These are phyloP conservation scores for Physella acuta DNA, from an alignment of 1,140 invertebrate genomes.

Conservation along the genomic window DNA sequence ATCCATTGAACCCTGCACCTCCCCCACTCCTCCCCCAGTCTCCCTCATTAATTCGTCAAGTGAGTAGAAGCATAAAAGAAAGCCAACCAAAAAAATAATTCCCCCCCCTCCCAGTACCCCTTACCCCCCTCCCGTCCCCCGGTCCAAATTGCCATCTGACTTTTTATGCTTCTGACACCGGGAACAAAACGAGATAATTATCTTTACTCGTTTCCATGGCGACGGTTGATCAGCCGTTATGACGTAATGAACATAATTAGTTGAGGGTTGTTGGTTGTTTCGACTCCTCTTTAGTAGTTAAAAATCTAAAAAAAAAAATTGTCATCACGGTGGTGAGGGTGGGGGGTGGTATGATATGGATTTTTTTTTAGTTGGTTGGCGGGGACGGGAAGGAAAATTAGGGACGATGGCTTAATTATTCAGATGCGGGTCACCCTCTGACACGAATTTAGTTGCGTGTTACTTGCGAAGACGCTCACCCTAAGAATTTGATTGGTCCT, in stretches of 20 bases:
- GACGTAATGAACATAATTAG: slow-evolving; percentile 21
- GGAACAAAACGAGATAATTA: slow-evolving; percentile 27
- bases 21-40: too few relatives aligned
- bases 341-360: too few relatives aligned
- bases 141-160: slow-evolving; percentile 9
- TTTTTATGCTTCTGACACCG: background rate
- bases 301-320: too few relatives aligned
- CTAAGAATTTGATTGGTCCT: slow-evolving; percentile 8
- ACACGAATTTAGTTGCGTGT: slow-evolving; percentile 1
- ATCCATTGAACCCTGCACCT: too few relatives aligned
- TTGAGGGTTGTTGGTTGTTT: too few relatives aligned
- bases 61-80: background rate
- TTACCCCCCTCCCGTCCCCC: background rate
- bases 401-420: slow-evolving; percentile 12
- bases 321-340: too few relatives aligned
- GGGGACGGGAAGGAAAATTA: too few relatives aligned
- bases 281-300: too few relatives aligned
- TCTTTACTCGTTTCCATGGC: slow-evolving; percentile 22
- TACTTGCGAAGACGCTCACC: slow-evolving; percentile 11
- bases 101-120: background rate
- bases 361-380: background rate
- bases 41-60: background rate
- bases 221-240: slow-evolving; percentile 21
- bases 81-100: background rate
- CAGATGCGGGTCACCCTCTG: slow-evolving; percentile 1